phyloP scores from a whole-genome alignment of 2,113 vertebrate genomes.

The Coreoperca whiteheadi region DNA sequence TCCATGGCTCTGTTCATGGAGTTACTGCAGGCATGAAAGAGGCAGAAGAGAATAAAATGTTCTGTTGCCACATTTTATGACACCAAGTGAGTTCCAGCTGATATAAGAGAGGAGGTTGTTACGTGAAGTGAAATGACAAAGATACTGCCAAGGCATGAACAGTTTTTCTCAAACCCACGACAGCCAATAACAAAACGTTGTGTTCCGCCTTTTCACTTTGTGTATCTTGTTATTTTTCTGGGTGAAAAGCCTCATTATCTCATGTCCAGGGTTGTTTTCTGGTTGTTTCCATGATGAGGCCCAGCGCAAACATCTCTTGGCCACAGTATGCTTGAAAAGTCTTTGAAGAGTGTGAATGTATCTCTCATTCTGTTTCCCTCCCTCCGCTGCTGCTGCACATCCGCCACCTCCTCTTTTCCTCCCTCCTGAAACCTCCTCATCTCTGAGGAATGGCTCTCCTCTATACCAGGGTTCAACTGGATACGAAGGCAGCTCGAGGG shows the following conservation, averaged over 20 bases:
- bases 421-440: constrained; percentile 18
- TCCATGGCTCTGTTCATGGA: constrained; percentile 15
- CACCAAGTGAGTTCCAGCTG: not conserved
- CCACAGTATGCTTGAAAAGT: constrained; percentile 43
- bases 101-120: not conserved
- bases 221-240: constrained; percentile 14
- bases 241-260: constrained; percentile 28
- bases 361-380: constrained; percentile 5
- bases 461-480: constrained; percentile 19
- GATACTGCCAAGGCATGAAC: not conserved
- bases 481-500: constrained; percentile 27
- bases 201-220: not conserved
- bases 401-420: constrained; percentile 1
- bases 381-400: constrained; percentile 24
- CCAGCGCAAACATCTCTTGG: constrained; percentile 23
- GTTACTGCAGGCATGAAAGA: constrained; percentile 22
- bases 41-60: not conserved
- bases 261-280: constrained; percentile 7
- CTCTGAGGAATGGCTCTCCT: constrained; percentile 3
- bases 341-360: constrained; percentile 61
- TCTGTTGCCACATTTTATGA: not conserved
- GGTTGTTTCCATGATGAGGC: constrained; percentile 12
- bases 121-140: not conserved
- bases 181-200: not conserved
- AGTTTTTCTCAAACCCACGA: not conserved